These are phyloP conservation scores for Leptinotarsa tumamoca DNA, from an alignment of 2,888 invertebrate genomes.

Conservation along the genomic window DNA sequence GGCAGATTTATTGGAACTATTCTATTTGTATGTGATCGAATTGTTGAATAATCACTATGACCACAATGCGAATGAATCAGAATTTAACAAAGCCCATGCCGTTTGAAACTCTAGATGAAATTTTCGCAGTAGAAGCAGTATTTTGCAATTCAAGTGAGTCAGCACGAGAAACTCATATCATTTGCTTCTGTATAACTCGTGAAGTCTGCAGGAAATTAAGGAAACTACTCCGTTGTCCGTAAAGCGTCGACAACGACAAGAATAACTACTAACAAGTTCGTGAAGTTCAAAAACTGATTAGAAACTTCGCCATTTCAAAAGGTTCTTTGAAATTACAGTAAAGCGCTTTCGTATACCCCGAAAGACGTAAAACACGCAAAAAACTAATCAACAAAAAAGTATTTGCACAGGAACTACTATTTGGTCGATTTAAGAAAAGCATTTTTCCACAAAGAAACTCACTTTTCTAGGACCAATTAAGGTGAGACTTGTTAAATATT, in stretches of 20 bases:
- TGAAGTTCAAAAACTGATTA: constrained; percentile 8
- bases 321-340: not conserved
- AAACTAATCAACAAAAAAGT: too few relatives aligned
- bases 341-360: not conserved
- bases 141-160: not conserved
- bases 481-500: too few relatives aligned
- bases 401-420: too few relatives aligned
- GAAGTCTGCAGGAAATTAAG: not conserved
- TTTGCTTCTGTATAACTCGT: not conserved
- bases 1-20: not conserved
- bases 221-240: not conserved
- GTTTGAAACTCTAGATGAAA: not conserved
- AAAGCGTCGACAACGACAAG: not conserved
- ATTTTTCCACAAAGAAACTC: too few relatives aligned
- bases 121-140: not conserved
- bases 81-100: not conserved
- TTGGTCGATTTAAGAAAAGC: too few relatives aligned
- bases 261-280: not conserved
- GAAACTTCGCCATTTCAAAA: not conserved
- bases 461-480: too few relatives aligned
- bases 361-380: not conserved
- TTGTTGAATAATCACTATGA: too few relatives aligned
- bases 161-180: not conserved
- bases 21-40: too few relatives aligned
- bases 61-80: too few relatives aligned